phyloP scores from a whole-genome alignment of 2,113 vertebrate species.

The Eupsittula cactorum region DNA sequence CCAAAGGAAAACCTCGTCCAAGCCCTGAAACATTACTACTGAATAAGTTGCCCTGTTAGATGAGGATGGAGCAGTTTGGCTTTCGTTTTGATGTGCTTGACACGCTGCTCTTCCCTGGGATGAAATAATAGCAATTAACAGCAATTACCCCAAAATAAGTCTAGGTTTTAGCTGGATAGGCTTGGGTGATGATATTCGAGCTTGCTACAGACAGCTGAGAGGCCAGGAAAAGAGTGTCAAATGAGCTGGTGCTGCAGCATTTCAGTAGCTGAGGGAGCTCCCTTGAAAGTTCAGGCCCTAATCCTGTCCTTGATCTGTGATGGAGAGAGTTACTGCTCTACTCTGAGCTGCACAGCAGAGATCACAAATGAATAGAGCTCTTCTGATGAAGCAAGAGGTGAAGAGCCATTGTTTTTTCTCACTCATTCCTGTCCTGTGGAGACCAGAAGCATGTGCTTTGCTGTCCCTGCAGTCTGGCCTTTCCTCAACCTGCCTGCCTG shows the following conservation, averaged over 20 bases:
- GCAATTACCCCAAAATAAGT: neutral
- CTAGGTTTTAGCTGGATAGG: neutral
- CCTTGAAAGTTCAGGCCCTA: neutral
- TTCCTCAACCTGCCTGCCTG: constrained; percentile 74
- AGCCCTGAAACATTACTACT: neutral
- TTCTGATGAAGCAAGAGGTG: constrained; percentile 32
- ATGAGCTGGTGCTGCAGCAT: neutral
- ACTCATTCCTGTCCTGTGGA: constrained; percentile 43
- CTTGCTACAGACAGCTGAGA: neutral
- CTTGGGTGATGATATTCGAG: neutral
- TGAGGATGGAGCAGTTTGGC: neutral
- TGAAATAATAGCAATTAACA: neutral
- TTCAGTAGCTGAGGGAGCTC: neutral
- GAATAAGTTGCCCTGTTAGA: neutral
- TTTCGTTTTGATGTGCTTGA: neutral
- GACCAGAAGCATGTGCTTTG: constrained; percentile 61
- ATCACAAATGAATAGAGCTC: neutral
- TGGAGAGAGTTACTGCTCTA: neutral
- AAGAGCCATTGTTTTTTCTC: constrained; percentile 55
- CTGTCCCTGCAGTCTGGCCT: constrained; percentile 58
- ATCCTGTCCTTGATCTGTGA: constrained; percentile 7
- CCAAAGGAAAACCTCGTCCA: neutral
- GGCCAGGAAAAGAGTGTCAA: neutral
- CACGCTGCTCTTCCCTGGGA: neutral
- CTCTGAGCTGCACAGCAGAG: neutral